Base-by-base conservation (phyloP, 2,797 vertebrate species). In the Gallinago stenura region DNA sequence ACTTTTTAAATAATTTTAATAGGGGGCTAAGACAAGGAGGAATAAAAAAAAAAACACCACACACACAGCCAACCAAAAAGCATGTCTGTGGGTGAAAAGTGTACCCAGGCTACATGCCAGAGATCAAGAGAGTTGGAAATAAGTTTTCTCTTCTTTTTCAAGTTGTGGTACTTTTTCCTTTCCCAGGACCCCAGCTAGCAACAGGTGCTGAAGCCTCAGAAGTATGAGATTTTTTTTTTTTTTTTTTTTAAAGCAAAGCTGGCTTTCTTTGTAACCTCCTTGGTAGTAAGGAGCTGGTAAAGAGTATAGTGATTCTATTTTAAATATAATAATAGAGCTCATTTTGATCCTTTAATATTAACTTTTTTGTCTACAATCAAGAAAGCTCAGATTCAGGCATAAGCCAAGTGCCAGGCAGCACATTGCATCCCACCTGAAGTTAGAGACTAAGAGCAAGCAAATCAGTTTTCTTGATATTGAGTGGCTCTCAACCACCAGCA, bases 51-150 rank as follows among this genome's bases (percentile, higher is more conserved):
- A 53, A 51, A 8, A 51, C 17, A 31, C 39, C 12, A 13, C 12
- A 41, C 35, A 5, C 39, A 43, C 41, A n/a, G 8, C 15, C 30
- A 31, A 31, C 18, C 12, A 37, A 15, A 31, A 68, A 12, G 14
- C 15, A 61, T 1, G 3, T 26, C 41, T 22, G 2, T n/a, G 21
- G 26, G 12, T 31, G 2, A 6, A 51, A 17, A n/a, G 19, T 2
- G 7, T 15, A 41, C 13, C 25, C 22, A 60, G 26, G 21, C 31
- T 43, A 90, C 60, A 61, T 1, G 1, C 5, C 69, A 69, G 25
- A 69, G 24, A 69, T 46, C 8, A 15, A 57, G 10, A 72, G 8
- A 35, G 6, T 5, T 30, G 10, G 37, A 62, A 56, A 61, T 43
- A 54, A 5, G 1, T 28, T 10, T 64, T 51, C 57, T 11, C 9